A percentile compares a stretch with the other conserved stretches of the same genome.
Evolutionary conservation across 1,140 invertebrate species (phyloP).

Genomic region (Scylla paramamosain): DNA sequence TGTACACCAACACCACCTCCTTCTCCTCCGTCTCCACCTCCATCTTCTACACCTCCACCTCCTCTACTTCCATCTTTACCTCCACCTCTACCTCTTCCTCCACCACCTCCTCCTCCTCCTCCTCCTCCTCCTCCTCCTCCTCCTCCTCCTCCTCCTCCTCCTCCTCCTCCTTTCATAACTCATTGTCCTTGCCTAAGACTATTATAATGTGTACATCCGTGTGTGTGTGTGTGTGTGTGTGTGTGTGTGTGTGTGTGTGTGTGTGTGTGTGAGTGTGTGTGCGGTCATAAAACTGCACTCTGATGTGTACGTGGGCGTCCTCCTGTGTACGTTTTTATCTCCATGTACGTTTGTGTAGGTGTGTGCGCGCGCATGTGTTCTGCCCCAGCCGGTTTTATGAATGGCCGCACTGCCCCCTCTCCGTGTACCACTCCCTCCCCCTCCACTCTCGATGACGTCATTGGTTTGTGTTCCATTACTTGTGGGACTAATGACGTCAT

Average conservation of each 20-base stretch:
- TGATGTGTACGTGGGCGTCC: not conserved
- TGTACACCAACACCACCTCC: too few species aligned
- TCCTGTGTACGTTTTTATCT: not conserved
- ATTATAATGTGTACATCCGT: not conserved
- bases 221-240: conserved; percentile 12
- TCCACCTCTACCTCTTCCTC: too few species aligned
- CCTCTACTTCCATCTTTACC: too few species aligned
- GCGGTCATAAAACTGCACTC: not conserved
- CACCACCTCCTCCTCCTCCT: too few species aligned
- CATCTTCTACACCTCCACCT: too few species aligned
- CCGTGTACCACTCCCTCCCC: not conserved
- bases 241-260: conserved; percentile 20
- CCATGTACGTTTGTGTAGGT: not conserved
- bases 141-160: too few species aligned
- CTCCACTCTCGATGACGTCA: not conserved
- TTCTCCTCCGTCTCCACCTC: too few species aligned
- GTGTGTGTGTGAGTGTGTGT: conserved; percentile 10
- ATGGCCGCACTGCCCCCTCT: not conserved
- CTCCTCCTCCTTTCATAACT: too few species aligned
- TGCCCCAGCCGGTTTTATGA: not conserved
- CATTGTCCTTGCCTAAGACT: too few species aligned
- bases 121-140: too few species aligned
- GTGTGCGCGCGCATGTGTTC: not conserved
- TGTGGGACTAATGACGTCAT: not conserved
- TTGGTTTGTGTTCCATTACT: not conserved